Evolutionary conservation across 2,797 vertebrate species (phyloP).

Genomic region (Mus caroli): DNA sequence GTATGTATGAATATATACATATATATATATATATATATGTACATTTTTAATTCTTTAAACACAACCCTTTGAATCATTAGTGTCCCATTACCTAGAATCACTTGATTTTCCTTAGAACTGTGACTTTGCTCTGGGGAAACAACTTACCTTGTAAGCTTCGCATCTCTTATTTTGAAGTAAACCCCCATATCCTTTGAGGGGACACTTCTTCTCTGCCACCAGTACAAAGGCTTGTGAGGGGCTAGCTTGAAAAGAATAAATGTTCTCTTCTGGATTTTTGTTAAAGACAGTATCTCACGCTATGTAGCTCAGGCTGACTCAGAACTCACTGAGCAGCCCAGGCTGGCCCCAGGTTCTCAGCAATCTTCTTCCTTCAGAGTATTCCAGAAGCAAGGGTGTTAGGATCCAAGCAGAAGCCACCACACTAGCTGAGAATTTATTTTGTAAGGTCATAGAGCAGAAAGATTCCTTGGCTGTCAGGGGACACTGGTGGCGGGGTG

Average conservation of each 20-base stretch:
- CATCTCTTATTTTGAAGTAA: not conserved
- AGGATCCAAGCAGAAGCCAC: not conserved
- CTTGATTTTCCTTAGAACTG: not conserved
- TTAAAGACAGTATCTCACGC: not conserved
- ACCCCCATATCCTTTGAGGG: not conserved
- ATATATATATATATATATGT: not conserved
- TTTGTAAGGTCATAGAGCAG: not conserved
- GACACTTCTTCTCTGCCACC: not conserved
- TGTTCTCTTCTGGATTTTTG: not conserved
- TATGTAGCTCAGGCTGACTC: not conserved
- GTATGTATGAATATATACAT: not conserved
- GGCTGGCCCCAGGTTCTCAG: not conserved
- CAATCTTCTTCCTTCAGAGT: not conserved
- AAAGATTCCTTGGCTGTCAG: not conserved
- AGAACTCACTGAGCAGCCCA: not conserved
- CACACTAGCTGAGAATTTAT: not conserved
- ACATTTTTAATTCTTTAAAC: not conserved
- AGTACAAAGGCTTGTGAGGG: not conserved
- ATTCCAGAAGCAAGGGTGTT: not conserved
- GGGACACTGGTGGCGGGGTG: rapidly evolving
- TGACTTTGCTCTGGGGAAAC: not conserved
- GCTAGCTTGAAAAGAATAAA: not conserved
- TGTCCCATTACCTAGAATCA: not conserved
- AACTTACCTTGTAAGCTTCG: not conserved
- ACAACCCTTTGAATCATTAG: not conserved